phyloP scores from a whole-genome alignment of 2,113 vertebrate genomes.

The Archocentrus centrarchus region DNA sequence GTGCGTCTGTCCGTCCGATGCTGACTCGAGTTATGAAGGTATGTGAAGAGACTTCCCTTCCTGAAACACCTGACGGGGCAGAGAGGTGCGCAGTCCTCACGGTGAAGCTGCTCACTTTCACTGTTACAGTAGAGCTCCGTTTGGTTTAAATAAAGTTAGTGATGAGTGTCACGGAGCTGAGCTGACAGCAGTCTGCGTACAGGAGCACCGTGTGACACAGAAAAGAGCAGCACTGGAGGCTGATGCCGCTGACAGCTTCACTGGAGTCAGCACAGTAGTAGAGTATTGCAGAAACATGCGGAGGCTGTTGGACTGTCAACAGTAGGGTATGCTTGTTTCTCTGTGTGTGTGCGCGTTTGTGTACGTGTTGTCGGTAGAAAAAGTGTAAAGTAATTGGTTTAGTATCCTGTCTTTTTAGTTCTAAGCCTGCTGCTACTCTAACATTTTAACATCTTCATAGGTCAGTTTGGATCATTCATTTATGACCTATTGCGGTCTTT shows the following conservation, averaged over 20 bases:
- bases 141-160: conserved; percentile 26
- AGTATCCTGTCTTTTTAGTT: neutral
- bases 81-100: neutral
- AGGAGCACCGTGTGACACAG: conserved; percentile 14
- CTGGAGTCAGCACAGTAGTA: neutral
- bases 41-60: conserved; percentile 39
- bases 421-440: neutral
- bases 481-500: neutral
- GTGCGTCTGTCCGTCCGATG: conserved; percentile 14
- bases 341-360: neutral
- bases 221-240: neutral
- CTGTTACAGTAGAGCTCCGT: neutral
- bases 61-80: conserved; percentile 25
- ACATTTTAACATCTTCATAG: neutral
- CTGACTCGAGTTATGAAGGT: conserved; percentile 17
- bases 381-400: neutral
- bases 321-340: neutral
- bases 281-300: neutral
- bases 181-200: neutral
- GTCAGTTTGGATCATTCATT: neutral
- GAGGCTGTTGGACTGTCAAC: conserved; percentile 11
- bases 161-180: neutral
- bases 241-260: neutral
- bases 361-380: neutral
- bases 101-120: neutral